These are phyloP conservation scores for Pantala flavescens DNA, from an alignment of 1,140 invertebrate genomes.

Conservation along the genomic window DNA sequence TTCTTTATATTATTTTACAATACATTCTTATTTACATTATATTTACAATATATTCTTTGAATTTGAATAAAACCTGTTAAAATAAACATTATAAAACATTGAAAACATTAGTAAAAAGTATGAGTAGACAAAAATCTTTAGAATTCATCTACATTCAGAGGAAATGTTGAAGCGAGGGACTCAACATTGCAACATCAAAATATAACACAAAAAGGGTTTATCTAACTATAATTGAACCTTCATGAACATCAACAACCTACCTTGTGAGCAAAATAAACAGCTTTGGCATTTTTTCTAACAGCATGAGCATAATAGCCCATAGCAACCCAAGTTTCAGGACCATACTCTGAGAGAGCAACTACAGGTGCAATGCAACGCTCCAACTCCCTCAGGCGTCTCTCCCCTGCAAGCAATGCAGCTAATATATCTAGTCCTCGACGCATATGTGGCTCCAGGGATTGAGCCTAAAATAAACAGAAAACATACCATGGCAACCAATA, in stretches of 20 bases:
- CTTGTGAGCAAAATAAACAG: conserved; percentile 49
- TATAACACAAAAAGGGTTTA: not conserved
- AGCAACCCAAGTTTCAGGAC: conserved; percentile 49
- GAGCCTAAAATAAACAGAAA: conserved; percentile 34
- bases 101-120: too few relatives aligned
- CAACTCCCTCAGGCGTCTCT: conserved; percentile 37
- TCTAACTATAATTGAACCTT: not conserved
- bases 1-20: too few relatives aligned
- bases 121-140: too few relatives aligned
- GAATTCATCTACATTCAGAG: too few relatives aligned
- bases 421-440: conserved; percentile 42
- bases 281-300: conserved; percentile 42
- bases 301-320: conserved; percentile 49
- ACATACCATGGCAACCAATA: too few relatives aligned
- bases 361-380: conserved; percentile 37
- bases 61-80: too few relatives aligned
- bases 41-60: too few relatives aligned
- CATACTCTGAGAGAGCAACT: conserved; percentile 34
- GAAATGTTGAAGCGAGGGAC: too few relatives aligned
- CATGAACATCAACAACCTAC: conserved; percentile 26
- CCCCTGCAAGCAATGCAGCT: conserved; percentile 37
- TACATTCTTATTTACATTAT: too few relatives aligned
- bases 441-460: conserved; percentile 45
- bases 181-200: not conserved
- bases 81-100: too few relatives aligned